These are phyloP conservation scores for Hemithea aestivaria DNA, from an alignment of 2,888 invertebrate genomes.

Conservation along the genomic window DNA sequence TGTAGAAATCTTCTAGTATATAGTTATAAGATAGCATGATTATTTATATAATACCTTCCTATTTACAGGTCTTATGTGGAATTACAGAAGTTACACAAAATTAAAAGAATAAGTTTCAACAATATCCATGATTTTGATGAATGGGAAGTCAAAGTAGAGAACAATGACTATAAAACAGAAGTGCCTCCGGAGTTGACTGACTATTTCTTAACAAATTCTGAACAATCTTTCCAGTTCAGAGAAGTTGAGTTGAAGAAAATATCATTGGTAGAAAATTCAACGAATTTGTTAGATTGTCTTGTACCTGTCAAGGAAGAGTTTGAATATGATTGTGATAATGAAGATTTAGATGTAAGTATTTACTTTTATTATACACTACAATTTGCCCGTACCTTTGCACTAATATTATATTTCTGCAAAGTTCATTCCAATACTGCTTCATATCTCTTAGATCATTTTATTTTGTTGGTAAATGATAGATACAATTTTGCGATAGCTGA, in stretches of 20 bases:
- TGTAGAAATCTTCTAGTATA: too few species aligned
- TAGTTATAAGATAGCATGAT: conserved; percentile 12
- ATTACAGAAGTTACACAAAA: conserved; percentile 31
- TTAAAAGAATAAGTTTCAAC: conserved; percentile 42
- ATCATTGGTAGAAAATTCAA: too few species aligned
- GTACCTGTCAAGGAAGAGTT: conserved; percentile 40
- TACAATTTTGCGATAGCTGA: too few species aligned
- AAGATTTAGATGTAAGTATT: conserved; percentile 28
- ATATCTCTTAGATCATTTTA: too few species aligned
- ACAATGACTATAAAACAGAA: conserved; percentile 24
- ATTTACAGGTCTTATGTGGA: conserved; percentile 39
- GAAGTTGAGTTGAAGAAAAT: conserved; percentile 17
- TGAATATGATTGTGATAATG: conserved; percentile 30
- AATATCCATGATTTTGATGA: conserved; percentile 48
- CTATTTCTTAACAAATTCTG: conserved; percentile 25
- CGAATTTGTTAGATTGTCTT: conserved; percentile 37
- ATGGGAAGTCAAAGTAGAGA: conserved; percentile 32
- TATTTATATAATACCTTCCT: neutral
- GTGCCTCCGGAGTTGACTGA: conserved; percentile 22
- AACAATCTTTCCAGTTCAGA: conserved; percentile 29
- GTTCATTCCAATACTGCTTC: too few species aligned
- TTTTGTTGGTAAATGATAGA: too few species aligned
- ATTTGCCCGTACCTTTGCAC: too few species aligned
- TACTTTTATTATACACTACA: neutral
- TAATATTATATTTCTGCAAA: too few species aligned